phyloP scores from a whole-genome alignment of 2,888 invertebrate species.

The Limnephilus lunatus region DNA sequence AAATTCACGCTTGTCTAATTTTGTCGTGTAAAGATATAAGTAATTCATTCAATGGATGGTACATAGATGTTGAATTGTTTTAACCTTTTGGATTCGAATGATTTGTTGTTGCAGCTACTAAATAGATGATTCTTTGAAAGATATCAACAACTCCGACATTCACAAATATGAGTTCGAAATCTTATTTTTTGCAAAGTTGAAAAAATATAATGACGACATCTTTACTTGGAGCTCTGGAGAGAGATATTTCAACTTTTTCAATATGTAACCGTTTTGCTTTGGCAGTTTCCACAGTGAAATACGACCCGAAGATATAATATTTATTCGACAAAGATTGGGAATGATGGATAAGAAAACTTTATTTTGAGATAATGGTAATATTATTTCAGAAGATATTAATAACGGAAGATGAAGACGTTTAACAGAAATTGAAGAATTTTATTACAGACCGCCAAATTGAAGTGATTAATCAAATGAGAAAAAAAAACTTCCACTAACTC shows the following conservation, averaged over 20 bases:
- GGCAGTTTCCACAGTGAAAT: neutral
- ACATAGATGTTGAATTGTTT: neutral
- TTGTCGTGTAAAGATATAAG: no score
- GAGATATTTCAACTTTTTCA: conserved; percentile 17
- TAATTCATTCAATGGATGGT: neutral
- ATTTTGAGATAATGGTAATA: neutral
- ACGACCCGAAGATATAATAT: neutral
- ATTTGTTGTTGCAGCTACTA: neutral
- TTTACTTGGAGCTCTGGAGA: neutral
- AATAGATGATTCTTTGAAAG: neutral
- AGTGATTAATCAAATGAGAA: neutral
- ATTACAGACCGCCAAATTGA: neutral
- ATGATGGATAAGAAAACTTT: conserved; percentile 2
- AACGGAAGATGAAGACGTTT: neutral
- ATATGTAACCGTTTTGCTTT: neutral
- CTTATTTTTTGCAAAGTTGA: neutral
- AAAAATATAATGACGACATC: neutral
- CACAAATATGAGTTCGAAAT: neutral
- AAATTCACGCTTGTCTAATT: no score
- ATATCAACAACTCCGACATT: neutral
- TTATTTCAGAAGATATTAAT: neutral
- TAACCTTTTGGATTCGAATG: neutral
- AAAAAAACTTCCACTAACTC: neutral
- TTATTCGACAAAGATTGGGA: conserved; percentile 3
- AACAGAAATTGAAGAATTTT: neutral